Evolutionary conservation across 2,888 invertebrate genomes (phyloP), one percentile per base, ranked within the genome.

Genomic region (Nomada hirtipes): DNA sequence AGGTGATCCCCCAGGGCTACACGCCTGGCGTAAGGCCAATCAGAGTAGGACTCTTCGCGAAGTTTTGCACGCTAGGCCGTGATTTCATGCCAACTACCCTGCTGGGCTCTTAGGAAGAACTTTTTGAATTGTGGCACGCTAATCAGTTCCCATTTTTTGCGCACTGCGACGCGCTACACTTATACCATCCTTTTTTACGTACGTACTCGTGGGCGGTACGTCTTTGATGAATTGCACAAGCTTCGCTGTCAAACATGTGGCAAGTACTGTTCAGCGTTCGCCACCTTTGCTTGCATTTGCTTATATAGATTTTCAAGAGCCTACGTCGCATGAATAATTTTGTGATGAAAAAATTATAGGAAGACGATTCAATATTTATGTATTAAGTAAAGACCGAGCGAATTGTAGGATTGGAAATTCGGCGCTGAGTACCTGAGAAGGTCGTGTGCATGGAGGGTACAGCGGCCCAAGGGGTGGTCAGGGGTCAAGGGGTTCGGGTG

Each of bases 11-110:
- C 79, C 4, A 75, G 59, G 73, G 73, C 59, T 79, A 72, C 69
- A 83, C 61, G 82, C 72, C 82, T 90, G 89, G 87, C 89, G 44
- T 53, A 10, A 57, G 61, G 85, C 89, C 88, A 89, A 88, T 89
- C 85, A 77, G 74, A 82, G 80, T 68, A 80, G 79, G 74, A 75
- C 69, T 78, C 78, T 80, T 79, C 67, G 81, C 65, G 67, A 86
- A 88, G 78, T 87, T 86, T 80, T 79, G 73, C 83, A 78, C 83
- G 78, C 76, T 78, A 78, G 68, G 64, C 81, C 73, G 61, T 84
- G 86, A 90, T 89, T 77, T 76, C 68, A 74, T 85, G 88, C 89
- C 87, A 90, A 88, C 86, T 86, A 89, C 77, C 84, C 73, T 59
- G 57, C 77, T 59, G 75, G 79, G 65, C 84, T 85, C 84, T 85